Evolutionary conservation across 2,797 vertebrate genomes (phyloP).

Genomic region (Strix occidentalis): DNA sequence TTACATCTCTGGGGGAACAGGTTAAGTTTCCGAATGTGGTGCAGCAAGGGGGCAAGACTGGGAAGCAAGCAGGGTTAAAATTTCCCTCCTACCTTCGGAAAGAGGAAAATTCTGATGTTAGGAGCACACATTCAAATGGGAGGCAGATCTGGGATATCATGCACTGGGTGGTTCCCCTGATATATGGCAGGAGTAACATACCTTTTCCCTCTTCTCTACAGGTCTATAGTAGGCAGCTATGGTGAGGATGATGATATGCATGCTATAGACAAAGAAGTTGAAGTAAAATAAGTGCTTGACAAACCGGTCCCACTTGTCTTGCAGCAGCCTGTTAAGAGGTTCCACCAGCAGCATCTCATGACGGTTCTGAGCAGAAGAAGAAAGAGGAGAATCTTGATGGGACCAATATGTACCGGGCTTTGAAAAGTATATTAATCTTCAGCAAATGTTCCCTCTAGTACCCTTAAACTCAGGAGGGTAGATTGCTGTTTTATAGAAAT

Average conservation of each 20-base stretch:
- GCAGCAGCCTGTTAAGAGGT: constrained; percentile 86
- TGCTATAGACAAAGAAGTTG: constrained; percentile 86
- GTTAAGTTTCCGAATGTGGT: not conserved
- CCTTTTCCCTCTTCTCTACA: constrained; percentile 55
- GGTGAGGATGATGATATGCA: constrained; percentile 88
- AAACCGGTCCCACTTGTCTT: constrained; percentile 92
- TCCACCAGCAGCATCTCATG: constrained; percentile 94
- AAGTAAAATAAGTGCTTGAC: constrained; percentile 86
- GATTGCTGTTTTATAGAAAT: not conserved
- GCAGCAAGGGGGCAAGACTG: not conserved
- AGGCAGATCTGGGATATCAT: not conserved
- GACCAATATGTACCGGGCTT: not conserved
- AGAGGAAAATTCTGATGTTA: not conserved
- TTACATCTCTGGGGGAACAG: not conserved
- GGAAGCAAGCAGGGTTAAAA: not conserved
- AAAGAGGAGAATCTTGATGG: not conserved
- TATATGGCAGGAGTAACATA: not conserved
- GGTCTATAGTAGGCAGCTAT: constrained; percentile 83
- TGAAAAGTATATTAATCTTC: not conserved
- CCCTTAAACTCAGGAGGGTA: not conserved
- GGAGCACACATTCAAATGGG: not conserved
- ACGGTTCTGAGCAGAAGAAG: constrained; percentile 83
- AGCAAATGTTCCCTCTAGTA: not conserved
- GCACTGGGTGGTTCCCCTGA: not conserved
- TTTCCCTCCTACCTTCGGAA: not conserved